Conservation (phyloP, 2,113 vertebrate species). For the Cryptomyrus ogoouensis region DNA sequence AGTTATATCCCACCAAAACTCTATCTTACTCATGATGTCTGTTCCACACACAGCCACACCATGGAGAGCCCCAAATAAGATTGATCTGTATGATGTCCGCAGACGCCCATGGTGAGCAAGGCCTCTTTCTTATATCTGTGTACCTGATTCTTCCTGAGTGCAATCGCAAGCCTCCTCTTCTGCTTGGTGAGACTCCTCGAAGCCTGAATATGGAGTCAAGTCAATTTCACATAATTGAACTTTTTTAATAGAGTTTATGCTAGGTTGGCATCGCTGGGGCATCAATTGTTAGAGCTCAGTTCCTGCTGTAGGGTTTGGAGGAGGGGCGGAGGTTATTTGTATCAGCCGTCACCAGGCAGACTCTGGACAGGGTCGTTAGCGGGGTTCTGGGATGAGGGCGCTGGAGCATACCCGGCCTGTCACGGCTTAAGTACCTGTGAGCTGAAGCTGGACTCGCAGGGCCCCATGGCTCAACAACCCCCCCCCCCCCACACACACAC, state of each 20-base stretch:
- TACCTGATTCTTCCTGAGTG: background rate
- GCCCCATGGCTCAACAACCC: background rate
- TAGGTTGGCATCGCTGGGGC: background rate
- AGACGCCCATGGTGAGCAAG: slow-evolving; percentile 84
- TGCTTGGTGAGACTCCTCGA: background rate
- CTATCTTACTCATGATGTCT: background rate
- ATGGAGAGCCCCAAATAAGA: slow-evolving; percentile 93
- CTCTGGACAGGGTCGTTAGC: background rate
- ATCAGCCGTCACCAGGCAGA: background rate
- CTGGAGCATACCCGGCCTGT: slow-evolving; percentile 6
- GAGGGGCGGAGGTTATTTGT: background rate
- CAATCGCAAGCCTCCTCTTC: background rate
- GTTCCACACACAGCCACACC: slow-evolving; percentile 69
- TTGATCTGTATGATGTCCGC: slow-evolving; percentile 93
- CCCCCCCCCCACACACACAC: background rate
- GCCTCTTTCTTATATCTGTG: background rate
- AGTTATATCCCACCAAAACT: background rate
- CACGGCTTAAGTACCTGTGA: slow-evolving; percentile 14
- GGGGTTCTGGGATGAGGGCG: background rate
- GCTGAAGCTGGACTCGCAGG: background rate
- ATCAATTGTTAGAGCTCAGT: background rate
- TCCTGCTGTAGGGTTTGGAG: background rate
- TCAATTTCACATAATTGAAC: background rate
- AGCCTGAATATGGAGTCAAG: background rate
- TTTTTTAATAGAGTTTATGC: background rate